phyloP scores from a whole-genome alignment of 2,797 vertebrate species.

The Balearica regulorum region DNA sequence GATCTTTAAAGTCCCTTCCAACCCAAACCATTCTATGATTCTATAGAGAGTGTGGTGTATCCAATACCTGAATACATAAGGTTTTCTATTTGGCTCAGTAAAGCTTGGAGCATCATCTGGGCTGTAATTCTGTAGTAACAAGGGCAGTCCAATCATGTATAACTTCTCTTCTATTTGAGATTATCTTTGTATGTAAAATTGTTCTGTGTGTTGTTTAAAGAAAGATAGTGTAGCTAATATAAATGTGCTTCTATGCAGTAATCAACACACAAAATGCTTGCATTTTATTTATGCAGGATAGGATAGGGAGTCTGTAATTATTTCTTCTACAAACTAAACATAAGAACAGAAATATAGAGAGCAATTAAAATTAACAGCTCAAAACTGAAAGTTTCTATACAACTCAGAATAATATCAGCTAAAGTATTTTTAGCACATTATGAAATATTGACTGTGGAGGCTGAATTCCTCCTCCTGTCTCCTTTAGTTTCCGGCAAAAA shows the following conservation, averaged over 20 bases:
- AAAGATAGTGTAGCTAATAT: neutral
- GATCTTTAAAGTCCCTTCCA: too few species aligned
- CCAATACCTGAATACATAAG: neutral
- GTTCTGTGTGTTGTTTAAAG: neutral
- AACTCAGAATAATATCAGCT: neutral
- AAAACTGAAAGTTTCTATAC: neutral
- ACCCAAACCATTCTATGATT: too few species aligned
- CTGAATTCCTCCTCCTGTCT: neutral
- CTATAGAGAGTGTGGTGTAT: neutral
- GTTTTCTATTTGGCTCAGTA: neutral
- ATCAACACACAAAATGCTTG: neutral
- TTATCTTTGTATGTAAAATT: neutral
- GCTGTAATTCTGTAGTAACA: neutral
- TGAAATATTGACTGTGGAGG: neutral
- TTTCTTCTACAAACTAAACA: neutral
- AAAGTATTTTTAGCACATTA: neutral
- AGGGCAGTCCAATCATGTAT: neutral
- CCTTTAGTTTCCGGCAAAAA: neutral
- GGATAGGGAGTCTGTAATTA: neutral
- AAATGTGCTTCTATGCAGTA: neutral
- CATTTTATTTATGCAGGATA: neutral
- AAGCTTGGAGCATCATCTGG: neutral
- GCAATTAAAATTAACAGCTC: neutral
- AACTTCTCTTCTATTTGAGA: neutral
- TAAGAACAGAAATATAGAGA: neutral